Evolutionary conservation across 2,888 invertebrate genomes (phyloP), one percentile per base, ranked within the genome.

Genomic region (Agriopis marginaria): DNA sequence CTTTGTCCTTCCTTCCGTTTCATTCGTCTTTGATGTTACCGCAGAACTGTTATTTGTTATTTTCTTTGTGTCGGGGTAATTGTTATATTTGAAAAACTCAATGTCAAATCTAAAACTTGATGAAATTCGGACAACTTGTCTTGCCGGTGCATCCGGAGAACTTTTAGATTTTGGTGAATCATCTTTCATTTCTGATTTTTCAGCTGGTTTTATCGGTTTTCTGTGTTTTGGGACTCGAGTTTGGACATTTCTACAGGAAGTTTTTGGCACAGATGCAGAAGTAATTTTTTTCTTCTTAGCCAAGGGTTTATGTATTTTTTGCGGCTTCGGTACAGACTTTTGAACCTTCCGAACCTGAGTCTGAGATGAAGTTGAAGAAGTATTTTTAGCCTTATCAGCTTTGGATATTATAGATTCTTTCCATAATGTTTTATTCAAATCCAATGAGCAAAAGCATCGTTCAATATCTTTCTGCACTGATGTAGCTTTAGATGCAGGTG

Each of bases 41-140:
- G 45, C 58, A 17, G 11, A 32, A 56, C n/a, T 65, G 7, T 62
- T 63, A 53, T 17, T 39, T 32, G n/a, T 47, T 10, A 23, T 45
- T 50, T 44, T 40, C 3, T 65, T 58, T 42, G 62, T 12, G 9
- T 70, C 66, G 23, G 68, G 67, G 17, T 56, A 58, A 55, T 66
- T 61, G 3, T 53, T 69, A 3, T 77, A 72, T 74, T 82, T 84
- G 60, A 73, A 77, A 74, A 82, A 81, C 66, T 82, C 81, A 42
- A 83, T 72, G 63, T 81, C 74, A 69, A 83, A 82, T 73, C 73
- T 80, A 47, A 81, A 79, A 75, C 59, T 82, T 5, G 85, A 84
- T 32, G 76, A 69, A 58, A 77, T 72, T 58, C 68, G 73, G 2
- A 79, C 75, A 49, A 64, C 74, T 70, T 77, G 76, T 59, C 65